A percentile compares a stretch with the other conserved stretches of the same genome.
Conservation (phyloP, 2,888 invertebrate species). For the Drosophila mayaguana region DNA sequence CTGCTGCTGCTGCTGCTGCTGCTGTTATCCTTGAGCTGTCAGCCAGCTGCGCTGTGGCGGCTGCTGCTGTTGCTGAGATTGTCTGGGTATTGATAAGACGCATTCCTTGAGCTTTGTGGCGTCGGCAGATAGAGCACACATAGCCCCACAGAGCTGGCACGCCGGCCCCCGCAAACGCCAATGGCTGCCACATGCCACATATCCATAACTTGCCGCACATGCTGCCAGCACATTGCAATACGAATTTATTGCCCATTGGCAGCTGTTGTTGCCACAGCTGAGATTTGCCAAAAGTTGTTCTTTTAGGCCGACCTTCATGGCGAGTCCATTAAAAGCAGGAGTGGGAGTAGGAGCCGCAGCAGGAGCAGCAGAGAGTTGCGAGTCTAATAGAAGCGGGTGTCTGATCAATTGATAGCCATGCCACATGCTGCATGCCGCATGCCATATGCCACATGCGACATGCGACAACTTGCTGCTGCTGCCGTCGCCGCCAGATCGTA, state of each 20-base stretch:
- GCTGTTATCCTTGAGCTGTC: conserved; percentile 74
- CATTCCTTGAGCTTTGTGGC: conserved; percentile 67
- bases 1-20: conserved; percentile 35
- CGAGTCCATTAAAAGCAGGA: conserved; percentile 20
- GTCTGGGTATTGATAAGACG: conserved; percentile 66
- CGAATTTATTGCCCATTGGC: conserved; percentile 61
- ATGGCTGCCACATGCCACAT: conserved; percentile 41
- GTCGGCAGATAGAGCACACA: conserved; percentile 36
- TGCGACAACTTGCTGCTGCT: conserved; percentile 23
- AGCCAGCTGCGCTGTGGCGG: conserved; percentile 35
- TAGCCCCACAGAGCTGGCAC: conserved; percentile 14
- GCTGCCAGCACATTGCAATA: conserved; percentile 34
- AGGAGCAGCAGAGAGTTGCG: not conserved
- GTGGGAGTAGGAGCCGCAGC: not conserved
- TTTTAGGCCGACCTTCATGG: conserved; percentile 30
- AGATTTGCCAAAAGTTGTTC: conserved; percentile 22
- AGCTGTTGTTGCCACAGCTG: conserved; percentile 29
- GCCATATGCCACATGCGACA: conserved; percentile 9
- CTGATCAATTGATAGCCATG: conserved; percentile 44
- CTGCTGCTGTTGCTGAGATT: conserved; percentile 43
- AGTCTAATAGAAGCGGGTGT: conserved; percentile 6
- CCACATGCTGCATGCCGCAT: conserved; percentile 25
- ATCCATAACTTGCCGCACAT: conserved; percentile 49
- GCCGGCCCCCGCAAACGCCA: not conserved
- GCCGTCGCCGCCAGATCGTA: conserved; percentile 12